Percentiles rank a stretch among this genome's conserved stretches.
Evolutionary conservation across 2,797 vertebrate species (phyloP).

Genomic region (Scolopax rusticola): DNA sequence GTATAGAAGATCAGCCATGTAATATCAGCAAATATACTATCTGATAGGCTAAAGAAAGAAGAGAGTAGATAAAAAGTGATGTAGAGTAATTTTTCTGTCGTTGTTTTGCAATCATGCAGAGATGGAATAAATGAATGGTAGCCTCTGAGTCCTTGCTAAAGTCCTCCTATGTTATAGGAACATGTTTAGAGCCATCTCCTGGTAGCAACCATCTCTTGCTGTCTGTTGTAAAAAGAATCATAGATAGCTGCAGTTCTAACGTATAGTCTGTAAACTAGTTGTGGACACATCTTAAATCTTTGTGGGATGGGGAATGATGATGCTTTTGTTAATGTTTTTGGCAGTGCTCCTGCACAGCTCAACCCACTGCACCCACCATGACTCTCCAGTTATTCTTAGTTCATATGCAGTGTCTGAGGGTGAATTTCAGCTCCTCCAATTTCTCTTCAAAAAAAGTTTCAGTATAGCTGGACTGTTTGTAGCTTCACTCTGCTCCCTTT

Average conservation of each 20-base stretch:
- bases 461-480: background rate
- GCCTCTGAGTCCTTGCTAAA: background rate
- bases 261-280: background rate
- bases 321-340: background rate
- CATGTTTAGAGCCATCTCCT: background rate
- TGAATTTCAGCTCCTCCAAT: background rate
- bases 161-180: background rate
- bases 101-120: background rate
- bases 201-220: background rate
- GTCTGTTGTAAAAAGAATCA: background rate
- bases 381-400: background rate
- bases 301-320: background rate
- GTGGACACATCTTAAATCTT: background rate
- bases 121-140: background rate
- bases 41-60: background rate
- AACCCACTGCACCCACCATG: accelerated
- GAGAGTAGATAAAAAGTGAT: too few species aligned
- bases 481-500: background rate
- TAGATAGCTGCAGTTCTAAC: background rate
- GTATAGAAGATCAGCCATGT: background rate
- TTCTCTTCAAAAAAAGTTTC: background rate
- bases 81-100: background rate
- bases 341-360: background rate
- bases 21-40: background rate
- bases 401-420: background rate